Evolutionary conservation across 2,113 vertebrate genomes (phyloP), one percentile per base, ranked within the genome.

Genomic region (Pachycephala philippinensis): DNA sequence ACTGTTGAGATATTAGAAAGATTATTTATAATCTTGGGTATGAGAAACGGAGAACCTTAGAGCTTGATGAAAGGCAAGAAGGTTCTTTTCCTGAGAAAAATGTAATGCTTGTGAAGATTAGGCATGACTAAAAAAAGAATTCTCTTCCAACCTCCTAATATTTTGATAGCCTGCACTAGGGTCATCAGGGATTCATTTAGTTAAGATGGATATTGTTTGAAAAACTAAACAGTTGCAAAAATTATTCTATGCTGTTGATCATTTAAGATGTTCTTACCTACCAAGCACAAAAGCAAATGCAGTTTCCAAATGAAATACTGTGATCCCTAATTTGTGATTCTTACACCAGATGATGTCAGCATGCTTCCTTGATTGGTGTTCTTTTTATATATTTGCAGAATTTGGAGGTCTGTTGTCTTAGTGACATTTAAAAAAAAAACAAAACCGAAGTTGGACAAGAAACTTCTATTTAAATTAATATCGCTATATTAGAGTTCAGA

Each of bases 81-180:
- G 79, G 85, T 66, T 81, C n/a, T 57, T 86, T 91, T 93, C 60
- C 49, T 90, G 83, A 97, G 86, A 93, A 89, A 89, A 90, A 78
- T 87, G 40, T 71, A 72, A 45, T 83, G 63, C 66, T 93, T 89
- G 70, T 9, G 10, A 89, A 89, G 76, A 82, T 82, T 56, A 92
- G 45, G 64, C 47, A 49, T 70, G 54, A 64, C 84, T 87, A 49
- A 95, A 78, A 93, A 95, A 90, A 83, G 53, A 83, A 86, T 74
- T 80, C 74, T 82, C 3, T 65, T 85, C 66, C 52, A 71, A 50
- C n/a, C 24, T 92, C 50, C 76, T 50, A 27, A 15, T 97, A 91
- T 93, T 97, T 91, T 89, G 47, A 87, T 75, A 70, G 56, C 45
- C 85, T 77, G 30, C 39, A 44, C 10, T 68, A 53, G 16, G 44